Base-by-base conservation (phyloP, 2,888 invertebrate species). In the Catocala nupta region DNA sequence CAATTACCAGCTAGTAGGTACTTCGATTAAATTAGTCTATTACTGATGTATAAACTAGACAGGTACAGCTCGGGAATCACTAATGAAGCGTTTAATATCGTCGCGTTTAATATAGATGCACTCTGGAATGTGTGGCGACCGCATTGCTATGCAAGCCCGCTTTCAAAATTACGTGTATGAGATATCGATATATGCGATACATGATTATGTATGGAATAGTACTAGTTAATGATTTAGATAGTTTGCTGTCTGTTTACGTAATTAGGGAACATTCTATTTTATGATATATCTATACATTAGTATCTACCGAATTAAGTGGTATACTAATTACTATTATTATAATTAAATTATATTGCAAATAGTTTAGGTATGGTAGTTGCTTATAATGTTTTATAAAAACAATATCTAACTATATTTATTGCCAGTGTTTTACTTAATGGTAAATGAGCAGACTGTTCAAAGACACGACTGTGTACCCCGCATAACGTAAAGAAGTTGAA, bases 51-150 rank as follows among this genome's bases (percentile, higher is more conserved):
- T 25, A 39, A 16, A 12, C 44, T 25, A 42, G n/a, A 47, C 48
- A 48, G 9, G 49, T 53, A 55, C 36, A 72, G 70, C 74, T 78
- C 68, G 68, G 44, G 55, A 25, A 52, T 52, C 62, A 61, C 80
- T 85, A 87, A 86, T 86, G 82, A 83, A 82, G 75, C 78, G 75
- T 66, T 82, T 81, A 83, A 85, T 85, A 82, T 83, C 78, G 77
- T 49, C 57, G 49, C 36, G 42, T 16, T 16, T 44, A 12, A 55
- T 48, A 57, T 51, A 44, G 52, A 65, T 63, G 62, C 49, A 55
- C 51, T 33, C 39, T 45, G 83, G 84, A 82, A 85, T 84, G 77
- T 63, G 56, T 45, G 49, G 50, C 71, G 71, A 74, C 76, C 81
- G 65, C 82, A 80, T 80, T 62, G 76, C 73, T 71, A 79, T 81